phyloP scores from a whole-genome alignment of 2,888 invertebrate genomes.

The Pristionchus mayeri region DNA sequence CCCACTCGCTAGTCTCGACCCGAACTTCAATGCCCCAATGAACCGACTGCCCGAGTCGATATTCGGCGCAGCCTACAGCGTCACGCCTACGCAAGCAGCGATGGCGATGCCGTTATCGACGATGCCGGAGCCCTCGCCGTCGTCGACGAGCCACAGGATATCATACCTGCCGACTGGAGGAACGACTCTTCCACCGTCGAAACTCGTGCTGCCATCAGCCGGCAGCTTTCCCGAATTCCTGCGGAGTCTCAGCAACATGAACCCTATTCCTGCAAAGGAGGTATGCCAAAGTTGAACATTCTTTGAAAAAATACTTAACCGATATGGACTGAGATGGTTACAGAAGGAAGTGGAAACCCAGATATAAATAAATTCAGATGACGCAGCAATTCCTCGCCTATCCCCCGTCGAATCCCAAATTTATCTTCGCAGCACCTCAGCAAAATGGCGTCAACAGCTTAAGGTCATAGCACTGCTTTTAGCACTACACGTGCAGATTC shows the following conservation, averaged over 20 bases:
- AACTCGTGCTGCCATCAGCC: background rate
- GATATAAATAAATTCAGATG: background rate
- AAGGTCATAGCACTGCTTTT: background rate
- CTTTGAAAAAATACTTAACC: too few relatives aligned
- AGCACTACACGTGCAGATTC: background rate
- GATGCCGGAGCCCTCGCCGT: background rate
- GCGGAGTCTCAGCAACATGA: background rate
- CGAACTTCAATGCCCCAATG: background rate
- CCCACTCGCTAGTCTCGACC: slow-evolving; percentile 27
- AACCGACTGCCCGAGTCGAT: background rate
- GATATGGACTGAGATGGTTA: background rate
- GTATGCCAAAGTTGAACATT: too few relatives aligned
- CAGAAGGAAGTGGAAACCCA: background rate
- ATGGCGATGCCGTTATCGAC: background rate
- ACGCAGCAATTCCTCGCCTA: background rate
- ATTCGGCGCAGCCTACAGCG: background rate
- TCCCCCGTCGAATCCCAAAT: background rate
- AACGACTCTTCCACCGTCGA: background rate
- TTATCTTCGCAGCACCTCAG: background rate
- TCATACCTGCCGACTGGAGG: background rate
- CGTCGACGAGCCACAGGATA: background rate
- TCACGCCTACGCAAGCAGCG: background rate
- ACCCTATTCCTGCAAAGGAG: slow-evolving; percentile 38
- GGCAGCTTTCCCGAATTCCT: slow-evolving; percentile 28
- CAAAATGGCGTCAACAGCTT: background rate